Evolutionary conservation across 1,140 invertebrate species (phyloP), one percentile per base, ranked within the genome.

Genomic region (Cyclina sinensis): DNA sequence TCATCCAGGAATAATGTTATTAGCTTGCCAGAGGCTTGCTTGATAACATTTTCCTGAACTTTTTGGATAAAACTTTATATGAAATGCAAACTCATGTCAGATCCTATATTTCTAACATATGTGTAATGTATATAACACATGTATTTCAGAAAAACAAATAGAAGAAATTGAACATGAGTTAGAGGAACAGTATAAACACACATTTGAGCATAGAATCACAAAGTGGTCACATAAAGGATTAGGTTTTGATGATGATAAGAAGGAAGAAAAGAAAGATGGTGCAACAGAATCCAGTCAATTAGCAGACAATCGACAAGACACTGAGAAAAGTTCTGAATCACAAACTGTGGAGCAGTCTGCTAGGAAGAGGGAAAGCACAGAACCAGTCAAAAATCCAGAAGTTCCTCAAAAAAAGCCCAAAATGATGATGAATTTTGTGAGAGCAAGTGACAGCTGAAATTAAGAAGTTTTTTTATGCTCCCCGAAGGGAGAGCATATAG

Each of bases 101-200:
- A n/a, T n/a, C n/a, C n/a, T n/a, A n/a, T n/a, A n/a, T n/a, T n/a
- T n/a, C n/a, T n/a, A n/a, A n/a, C n/a, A n/a, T n/a, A n/a, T n/a
- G n/a, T n/a, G n/a, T n/a, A n/a, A n/a, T n/a, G n/a, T n/a, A n/a
- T n/a, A n/a, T n/a, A n/a, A n/a, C n/a, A n/a, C n/a, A n/a, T 43
- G 14, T 57, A 57, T 78, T 84, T 51, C 86, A 94, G 92, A 57
- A 51, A 86, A 88, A 39, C 91, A 93, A 0, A 91, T 82, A 73
- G 88, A 92, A 59, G 89, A 92, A 51, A 88, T 94, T 18, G 73
- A 90, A 27, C 86, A 92, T 35, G 90, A 94, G 12, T 89, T 95
- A 30, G 94, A 94, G 73, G 91, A 94, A 21, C 94, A 95, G 87
- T 95, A 89, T 86, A 84, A 91, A 59, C 92, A 94, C 37, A 91